Evolutionary conservation across 2,113 vertebrate species (phyloP), one percentile per base, ranked within the genome.

Genomic region (Dinomys branickii): DNA sequence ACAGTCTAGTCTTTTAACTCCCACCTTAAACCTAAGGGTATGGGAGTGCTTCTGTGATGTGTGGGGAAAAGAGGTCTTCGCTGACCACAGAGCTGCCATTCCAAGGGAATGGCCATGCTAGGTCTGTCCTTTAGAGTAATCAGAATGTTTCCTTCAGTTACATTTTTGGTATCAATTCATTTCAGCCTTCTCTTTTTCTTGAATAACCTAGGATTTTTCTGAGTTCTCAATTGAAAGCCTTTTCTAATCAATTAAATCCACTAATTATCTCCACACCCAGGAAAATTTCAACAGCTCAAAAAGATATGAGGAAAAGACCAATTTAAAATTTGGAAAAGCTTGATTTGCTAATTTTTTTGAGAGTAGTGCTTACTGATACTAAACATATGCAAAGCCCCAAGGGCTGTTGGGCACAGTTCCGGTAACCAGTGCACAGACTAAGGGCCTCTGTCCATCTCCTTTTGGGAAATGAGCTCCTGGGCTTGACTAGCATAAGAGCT

Each of bases 61-160:
- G 22, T 11, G 3, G 28, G 11, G 4, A 24, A n/a, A 2, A 7
- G n/a, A 13, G 30, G 50, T 24, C 44, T 35, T 63, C 12, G 3
- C 0, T 80, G 16, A 13, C n/a, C 69, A 50, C 7, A 5, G 9
- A 65, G 52, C 19, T 16, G 12, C 13, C 30, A 7, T 26, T 13
- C 19, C 0, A 20, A 0, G 5, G 30, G 54, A 33, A 58, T 0
- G 11, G 67, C 14, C 9, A 35, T 47, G 13, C 61, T 1, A 3
- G 12, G 1, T 2, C 38, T 14, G 41, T 50, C 33, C 41, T 90
- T 86, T 67, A 58, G 10, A 20, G 50, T 58, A 73, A 16, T 71
- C 75, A 85, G 75, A 69, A 2, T n/a, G 33, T 26, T 61, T 84
- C 88, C 65, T 85, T 77, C 59, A 13, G 41, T 50, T 59, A 65